These are phyloP conservation scores for Matsumurasca onukii DNA, from an alignment of 1,140 invertebrate species.

Conservation along the genomic window DNA sequence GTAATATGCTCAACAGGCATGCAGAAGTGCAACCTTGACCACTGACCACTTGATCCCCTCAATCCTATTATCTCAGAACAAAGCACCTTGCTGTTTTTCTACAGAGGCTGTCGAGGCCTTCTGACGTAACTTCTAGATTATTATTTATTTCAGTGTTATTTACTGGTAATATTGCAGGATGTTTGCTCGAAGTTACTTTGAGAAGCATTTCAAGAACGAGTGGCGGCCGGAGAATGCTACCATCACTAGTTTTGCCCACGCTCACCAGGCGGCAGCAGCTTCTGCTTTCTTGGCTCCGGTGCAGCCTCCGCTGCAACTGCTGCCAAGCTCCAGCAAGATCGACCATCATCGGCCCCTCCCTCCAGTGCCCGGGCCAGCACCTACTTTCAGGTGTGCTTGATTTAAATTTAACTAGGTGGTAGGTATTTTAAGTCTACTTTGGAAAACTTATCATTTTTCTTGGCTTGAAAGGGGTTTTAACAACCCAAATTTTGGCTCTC, in stretches of 20 bases:
- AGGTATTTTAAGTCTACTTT: too few relatives aligned
- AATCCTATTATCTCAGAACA: too few relatives aligned
- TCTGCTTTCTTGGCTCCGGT: constrained; percentile 68
- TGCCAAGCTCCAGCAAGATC: constrained; percentile 43
- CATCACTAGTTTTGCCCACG: constrained; percentile 49
- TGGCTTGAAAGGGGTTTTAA: background rate
- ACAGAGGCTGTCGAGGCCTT: too few relatives aligned
- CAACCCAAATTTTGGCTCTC: background rate
- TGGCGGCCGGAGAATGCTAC: constrained; percentile 52
- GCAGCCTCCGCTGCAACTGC: constrained; percentile 57
- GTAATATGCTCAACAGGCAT: too few relatives aligned
- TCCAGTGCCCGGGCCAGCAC: constrained; percentile 63
- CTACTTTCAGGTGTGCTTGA: constrained; percentile 83
- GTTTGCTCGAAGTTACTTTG: constrained; percentile 53
- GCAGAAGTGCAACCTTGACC: too few relatives aligned
- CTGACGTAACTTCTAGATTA: too few relatives aligned
- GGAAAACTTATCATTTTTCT: background rate
- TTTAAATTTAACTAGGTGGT: too few relatives aligned
- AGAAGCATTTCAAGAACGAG: constrained; percentile 55
- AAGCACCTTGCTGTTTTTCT: too few relatives aligned
- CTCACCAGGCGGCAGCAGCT: constrained; percentile 53
- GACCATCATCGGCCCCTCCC: constrained; percentile 49
- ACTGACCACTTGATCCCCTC: too few relatives aligned
- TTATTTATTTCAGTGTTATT: too few relatives aligned
- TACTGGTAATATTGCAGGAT: constrained; percentile 43